phyloP scores from a whole-genome alignment of 2,113 vertebrate species.

The Suncus etruscus region DNA sequence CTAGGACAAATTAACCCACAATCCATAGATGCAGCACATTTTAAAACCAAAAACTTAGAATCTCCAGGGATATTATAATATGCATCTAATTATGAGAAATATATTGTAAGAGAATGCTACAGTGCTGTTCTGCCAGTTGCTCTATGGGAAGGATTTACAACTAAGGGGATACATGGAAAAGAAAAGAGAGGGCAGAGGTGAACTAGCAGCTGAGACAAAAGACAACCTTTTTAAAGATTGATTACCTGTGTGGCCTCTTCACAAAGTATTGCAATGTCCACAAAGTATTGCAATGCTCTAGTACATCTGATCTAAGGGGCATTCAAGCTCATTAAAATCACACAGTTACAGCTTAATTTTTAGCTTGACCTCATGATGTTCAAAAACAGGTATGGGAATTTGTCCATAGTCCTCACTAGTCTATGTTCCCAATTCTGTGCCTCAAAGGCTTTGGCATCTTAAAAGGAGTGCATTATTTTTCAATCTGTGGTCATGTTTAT shows the following conservation, averaged over 20 bases:
- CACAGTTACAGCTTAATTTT: not conserved
- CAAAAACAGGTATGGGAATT: not conserved
- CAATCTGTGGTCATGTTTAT: not conserved
- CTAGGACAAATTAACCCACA: constrained; percentile 27
- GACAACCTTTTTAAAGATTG: not conserved
- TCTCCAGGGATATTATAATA: not conserved
- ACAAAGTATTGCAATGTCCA: not conserved
- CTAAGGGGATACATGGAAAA: not conserved
- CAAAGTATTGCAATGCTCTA: not conserved
- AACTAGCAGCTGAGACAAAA: not conserved
- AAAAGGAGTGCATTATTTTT: not conserved
- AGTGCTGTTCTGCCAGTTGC: not conserved
- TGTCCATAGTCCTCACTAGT: not conserved
- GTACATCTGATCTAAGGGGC: not conserved
- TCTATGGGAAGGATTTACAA: not conserved
- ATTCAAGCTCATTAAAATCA: not conserved
- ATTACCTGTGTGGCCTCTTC: not conserved
- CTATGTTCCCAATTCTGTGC: not conserved
- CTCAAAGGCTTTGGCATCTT: no score
- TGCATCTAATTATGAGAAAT: not conserved
- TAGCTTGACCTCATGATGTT: not conserved
- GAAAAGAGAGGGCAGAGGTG: not conserved
- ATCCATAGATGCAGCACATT: not conserved
- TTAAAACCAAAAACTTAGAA: not conserved
- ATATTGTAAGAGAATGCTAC: not conserved